Base-by-base conservation (phyloP, 2,888 invertebrate genomes). In the Yponomeuta sedellus region DNA sequence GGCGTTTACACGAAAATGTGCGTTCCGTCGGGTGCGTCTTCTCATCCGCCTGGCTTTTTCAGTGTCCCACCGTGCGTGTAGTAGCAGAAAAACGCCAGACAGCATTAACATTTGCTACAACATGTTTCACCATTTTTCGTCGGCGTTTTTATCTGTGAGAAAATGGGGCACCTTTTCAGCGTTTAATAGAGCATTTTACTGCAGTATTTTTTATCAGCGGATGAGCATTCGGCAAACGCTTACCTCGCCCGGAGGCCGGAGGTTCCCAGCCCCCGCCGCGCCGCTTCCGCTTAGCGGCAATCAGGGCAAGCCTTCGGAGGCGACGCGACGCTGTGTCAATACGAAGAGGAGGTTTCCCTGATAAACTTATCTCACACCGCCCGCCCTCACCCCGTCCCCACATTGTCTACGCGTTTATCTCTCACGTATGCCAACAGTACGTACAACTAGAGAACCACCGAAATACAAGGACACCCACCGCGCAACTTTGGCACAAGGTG, bases 271-370 rank as follows among this genome's bases (percentile, higher is more conserved):
- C 64, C 64, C 64, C 56, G 12, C 56, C 64, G 64, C 64, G 62
- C 64, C 52, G 25, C 64, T 56, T 56, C 64, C 64, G 64, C 64
- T 88, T 82, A 85, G 76, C 84, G 85, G 86, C 88, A 91, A 90
- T 89, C 88, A 89, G 85, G 82, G 81, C 81, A 16, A 52, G 44
- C 16, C 44, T 52, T 52, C 44, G 83, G 78, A 77, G 81, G 83
- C 79, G 64, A 64, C 82, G 84, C 89, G 87, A 84, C 83, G 88
- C 82, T 88, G 85, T 88, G 89, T 90, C 90, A 90, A 90, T 90
- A 90, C 83, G 81, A 81, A 85, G 85, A 83, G 87, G 87, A 89
- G 88, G 87, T 87, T 88, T 86, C 83, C 80, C 84, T 88, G 90
- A 90, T 90, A 90, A 90, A 90, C 87, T 90, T 90, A 90, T 89